phyloP scores from a whole-genome alignment of 2,113 vertebrate genomes.

The Rhagologus leucostigma region DNA sequence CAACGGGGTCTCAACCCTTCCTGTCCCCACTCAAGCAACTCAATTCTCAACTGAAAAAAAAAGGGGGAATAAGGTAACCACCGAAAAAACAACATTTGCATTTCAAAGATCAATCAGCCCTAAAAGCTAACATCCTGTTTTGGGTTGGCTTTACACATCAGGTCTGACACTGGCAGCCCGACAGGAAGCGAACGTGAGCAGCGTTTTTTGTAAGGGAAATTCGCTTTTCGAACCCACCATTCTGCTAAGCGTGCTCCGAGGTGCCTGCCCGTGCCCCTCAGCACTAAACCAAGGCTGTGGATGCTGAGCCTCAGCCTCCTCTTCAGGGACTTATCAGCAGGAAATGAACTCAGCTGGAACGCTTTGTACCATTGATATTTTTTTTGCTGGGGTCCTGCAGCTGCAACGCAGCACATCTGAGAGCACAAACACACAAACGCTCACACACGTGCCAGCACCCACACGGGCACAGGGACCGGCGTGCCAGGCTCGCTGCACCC shows the following conservation, averaged over 20 bases:
- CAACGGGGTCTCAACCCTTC: background rate
- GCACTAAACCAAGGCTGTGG: background rate
- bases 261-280: background rate
- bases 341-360: conserved; percentile 68
- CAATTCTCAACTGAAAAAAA: background rate
- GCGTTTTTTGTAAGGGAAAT: background rate
- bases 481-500: background rate
- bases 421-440: background rate
- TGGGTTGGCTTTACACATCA: background rate
- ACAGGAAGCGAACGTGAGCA: conserved; percentile 56
- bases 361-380: conserved; percentile 15
- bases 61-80: background rate
- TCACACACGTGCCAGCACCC: background rate
- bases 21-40: background rate
- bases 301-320: conserved; percentile 19
- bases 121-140: conserved; percentile 74
- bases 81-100: background rate
- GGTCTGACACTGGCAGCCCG: background rate
- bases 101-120: conserved; percentile 44
- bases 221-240: background rate
- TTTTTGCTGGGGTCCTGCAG: conserved; percentile 51
- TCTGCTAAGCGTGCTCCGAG: background rate
- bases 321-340: conserved; percentile 64
- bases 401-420: background rate
- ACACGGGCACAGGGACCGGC: accelerated